phyloP scores from a whole-genome alignment of 2,797 vertebrate species.

The Leptoclinus maculatus region DNA sequence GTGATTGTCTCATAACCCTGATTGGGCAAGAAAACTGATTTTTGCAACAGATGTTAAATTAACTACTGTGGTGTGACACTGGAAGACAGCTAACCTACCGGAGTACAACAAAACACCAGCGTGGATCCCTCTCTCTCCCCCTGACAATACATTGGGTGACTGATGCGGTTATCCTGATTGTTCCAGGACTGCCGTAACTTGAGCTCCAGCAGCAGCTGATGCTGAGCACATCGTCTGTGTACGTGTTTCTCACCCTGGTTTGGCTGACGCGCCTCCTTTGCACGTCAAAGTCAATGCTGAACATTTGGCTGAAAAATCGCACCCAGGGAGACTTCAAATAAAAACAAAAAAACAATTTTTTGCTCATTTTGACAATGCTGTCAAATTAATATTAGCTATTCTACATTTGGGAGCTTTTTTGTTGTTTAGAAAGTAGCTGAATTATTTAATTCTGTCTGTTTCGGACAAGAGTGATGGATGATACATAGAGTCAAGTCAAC shows the following conservation, averaged over 20 bases:
- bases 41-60: conserved; percentile 37
- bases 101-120: conserved; percentile 10
- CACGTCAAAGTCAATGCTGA: conserved; percentile 6
- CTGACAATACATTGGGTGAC: conserved; percentile 16
- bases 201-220: conserved; percentile 25
- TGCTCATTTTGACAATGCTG: conserved; percentile 10
- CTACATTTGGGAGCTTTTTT: background rate
- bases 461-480: conserved; percentile 8
- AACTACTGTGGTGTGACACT: conserved; percentile 20
- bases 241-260: conserved; percentile 8
- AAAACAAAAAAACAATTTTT: conserved; percentile 14
- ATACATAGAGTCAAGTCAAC: conserved; percentile 8
- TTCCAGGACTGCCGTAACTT: background rate
- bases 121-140: background rate
- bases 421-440: background rate
- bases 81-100: conserved; percentile 7
- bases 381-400: conserved; percentile 16
- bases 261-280: background rate
- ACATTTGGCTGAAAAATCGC: conserved; percentile 4
- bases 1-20: conserved; percentile 12
- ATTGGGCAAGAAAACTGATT: conserved; percentile 19
- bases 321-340: conserved; percentile 23
- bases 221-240: conserved; percentile 2
- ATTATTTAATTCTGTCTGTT: conserved; percentile 7
- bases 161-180: conserved; percentile 27